Percentiles rank a stretch among this genome's conserved stretches.
phyloP scores from a whole-genome alignment of 1,140 invertebrate species.

The Melanaphis sacchari region DNA sequence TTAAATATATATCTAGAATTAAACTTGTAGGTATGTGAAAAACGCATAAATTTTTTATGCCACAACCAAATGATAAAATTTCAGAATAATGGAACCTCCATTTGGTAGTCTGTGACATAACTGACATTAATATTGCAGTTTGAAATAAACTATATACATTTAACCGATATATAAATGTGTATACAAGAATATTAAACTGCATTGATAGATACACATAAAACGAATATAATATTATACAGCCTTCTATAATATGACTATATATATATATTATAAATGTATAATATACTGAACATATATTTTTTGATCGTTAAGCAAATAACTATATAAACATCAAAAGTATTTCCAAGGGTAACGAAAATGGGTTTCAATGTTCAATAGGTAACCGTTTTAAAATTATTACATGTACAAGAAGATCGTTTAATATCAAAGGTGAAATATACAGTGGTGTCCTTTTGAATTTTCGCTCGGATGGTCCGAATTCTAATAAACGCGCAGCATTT shows the following conservation, averaged over 20 bases:
- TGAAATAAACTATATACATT: not conserved
- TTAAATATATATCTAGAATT: no score
- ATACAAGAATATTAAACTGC: not conserved
- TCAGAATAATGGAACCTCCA: not conserved
- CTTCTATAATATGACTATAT: not conserved
- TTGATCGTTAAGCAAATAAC: slow-evolving; percentile 13
- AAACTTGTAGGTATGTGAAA: not conserved
- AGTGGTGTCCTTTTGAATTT: not conserved
- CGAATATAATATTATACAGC: not conserved
- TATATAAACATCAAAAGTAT: not conserved
- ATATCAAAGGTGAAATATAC: not conserved
- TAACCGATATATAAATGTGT: not conserved
- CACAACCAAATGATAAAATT: not conserved
- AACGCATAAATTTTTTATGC: not conserved
- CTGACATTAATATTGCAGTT: not conserved
- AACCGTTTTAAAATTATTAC: slow-evolving; percentile 1
- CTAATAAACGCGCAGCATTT: slow-evolving; percentile 5
- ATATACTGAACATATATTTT: not conserved
- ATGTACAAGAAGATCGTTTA: not conserved
- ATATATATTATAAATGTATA: not conserved
- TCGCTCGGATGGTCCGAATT: slow-evolving; percentile 2
- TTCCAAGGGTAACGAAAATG: not conserved
- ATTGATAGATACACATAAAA: not conserved
- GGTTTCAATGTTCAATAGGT: not conserved
- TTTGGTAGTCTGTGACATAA: not conserved